Conservation (phyloP, 2,113 vertebrate genomes). For the Cepphus grylle region DNA sequence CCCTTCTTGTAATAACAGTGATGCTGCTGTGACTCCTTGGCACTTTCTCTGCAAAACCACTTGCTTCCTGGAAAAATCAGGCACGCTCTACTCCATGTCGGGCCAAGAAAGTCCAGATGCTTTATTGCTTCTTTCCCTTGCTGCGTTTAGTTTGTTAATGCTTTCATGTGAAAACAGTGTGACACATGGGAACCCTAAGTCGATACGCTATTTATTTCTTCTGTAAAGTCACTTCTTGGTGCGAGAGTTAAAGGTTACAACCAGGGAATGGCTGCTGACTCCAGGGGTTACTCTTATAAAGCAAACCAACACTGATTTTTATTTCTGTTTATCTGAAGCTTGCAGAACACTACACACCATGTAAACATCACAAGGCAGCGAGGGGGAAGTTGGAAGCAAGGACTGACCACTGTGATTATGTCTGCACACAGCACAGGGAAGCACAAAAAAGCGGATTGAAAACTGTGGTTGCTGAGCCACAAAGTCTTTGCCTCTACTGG, state of each 20-base stretch:
- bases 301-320: constrained; percentile 26
- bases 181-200: neutral
- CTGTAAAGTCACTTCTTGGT: neutral
- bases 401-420: neutral
- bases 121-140: constrained; percentile 18
- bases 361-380: constrained; percentile 5
- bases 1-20: neutral
- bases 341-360: neutral
- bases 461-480: neutral
- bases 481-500: neutral
- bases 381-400: neutral
- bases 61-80: constrained; percentile 52
- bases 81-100: neutral
- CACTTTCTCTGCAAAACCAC: constrained; percentile 30
- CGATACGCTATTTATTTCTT: constrained; percentile 20
- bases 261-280: neutral
- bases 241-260: neutral
- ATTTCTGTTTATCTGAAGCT: constrained; percentile 27
- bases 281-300: neutral
- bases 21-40: constrained; percentile 13
- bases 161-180: constrained; percentile 7
- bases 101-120: constrained; percentile 49
- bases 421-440: neutral
- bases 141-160: neutral
- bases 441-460: neutral